phyloP scores from a whole-genome alignment of 2,113 vertebrate species.

The Setophaga kirtlandii region DNA sequence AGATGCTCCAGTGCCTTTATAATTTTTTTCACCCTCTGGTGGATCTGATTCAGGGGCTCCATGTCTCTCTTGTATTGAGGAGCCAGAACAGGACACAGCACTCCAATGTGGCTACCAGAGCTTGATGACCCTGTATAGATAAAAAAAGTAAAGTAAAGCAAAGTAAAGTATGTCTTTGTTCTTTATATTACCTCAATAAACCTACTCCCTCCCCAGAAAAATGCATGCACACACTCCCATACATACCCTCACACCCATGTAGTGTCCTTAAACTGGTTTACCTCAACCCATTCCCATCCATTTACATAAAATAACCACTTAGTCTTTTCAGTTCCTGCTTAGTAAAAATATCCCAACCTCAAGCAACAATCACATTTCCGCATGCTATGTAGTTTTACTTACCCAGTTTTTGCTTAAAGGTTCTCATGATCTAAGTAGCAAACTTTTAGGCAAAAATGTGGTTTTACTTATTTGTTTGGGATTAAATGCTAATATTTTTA shows the following conservation, averaged over 20 bases:
- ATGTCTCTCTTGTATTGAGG: background rate
- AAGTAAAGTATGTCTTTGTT: background rate
- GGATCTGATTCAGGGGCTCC: fast-evolving
- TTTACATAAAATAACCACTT: background rate
- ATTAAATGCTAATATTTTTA: background rate
- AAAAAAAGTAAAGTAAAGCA: background rate
- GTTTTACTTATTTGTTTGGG: background rate
- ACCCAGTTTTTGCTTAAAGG: background rate
- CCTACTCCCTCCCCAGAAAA: background rate
- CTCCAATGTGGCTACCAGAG: background rate
- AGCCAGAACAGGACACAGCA: background rate
- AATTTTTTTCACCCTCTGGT: fast-evolving
- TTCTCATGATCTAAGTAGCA: background rate
- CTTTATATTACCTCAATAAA: background rate
- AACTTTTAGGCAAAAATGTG: background rate
- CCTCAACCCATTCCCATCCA: background rate
- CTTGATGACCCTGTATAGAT: background rate
- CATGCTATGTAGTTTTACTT: background rate
- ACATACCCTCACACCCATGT: fast-evolving
- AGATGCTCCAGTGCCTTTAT: background rate
- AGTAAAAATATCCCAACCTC: background rate
- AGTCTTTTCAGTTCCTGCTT: background rate
- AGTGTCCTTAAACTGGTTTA: background rate
- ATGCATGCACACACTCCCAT: background rate
- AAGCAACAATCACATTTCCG: background rate